Evolutionary conservation across 2,888 invertebrate species (phyloP), one percentile per base, ranked within the genome.

Genomic region (Hanleya hanleyi): DNA sequence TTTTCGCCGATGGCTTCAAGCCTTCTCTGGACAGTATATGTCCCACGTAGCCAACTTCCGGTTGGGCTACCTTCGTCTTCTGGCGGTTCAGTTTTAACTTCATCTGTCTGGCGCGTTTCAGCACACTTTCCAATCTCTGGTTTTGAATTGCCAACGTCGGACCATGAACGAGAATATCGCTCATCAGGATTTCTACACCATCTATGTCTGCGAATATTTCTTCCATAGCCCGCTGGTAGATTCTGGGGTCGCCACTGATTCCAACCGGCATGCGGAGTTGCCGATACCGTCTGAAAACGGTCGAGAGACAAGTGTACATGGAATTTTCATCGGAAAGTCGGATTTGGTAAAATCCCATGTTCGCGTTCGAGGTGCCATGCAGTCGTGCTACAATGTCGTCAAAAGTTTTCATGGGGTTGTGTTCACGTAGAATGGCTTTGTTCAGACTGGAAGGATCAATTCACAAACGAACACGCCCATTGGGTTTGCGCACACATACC

Each of bases 41-140:
- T 26, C 75, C 71, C 32, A 77, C 75, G 51, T 73, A 77, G 64
- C 69, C 49, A 0, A 73, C 75, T 73, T 75, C 75, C 49, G 69
- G n/a, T 35, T 62, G 32, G 5, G 62, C 62, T 15, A 62, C 15
- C n/a, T 32, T 26, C 37, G 64, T 64, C 65, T 73, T 73, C 5
- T 38, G 33, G 1, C 1, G 65, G 69, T 71, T 76, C 26, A 73
- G 68, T 37, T 68, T 72, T 36, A 75, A 29, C 32, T 72, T 72
- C 12, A 72, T 67, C 15, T 35, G 4, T 26, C 67, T 47, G 18
- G 73, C 70, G 47, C 51, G 62, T 29, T 73, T 35, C 3, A 73
- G 61, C 12, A 73, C 67, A n/a, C 7, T 37, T 22, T 37, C n/a
- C 7, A 73, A 37, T 18, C 66, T 35, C 0, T 15, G 26, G 7